phyloP scores from a whole-genome alignment of 2,797 vertebrate species.

The Chelon auratus region DNA sequence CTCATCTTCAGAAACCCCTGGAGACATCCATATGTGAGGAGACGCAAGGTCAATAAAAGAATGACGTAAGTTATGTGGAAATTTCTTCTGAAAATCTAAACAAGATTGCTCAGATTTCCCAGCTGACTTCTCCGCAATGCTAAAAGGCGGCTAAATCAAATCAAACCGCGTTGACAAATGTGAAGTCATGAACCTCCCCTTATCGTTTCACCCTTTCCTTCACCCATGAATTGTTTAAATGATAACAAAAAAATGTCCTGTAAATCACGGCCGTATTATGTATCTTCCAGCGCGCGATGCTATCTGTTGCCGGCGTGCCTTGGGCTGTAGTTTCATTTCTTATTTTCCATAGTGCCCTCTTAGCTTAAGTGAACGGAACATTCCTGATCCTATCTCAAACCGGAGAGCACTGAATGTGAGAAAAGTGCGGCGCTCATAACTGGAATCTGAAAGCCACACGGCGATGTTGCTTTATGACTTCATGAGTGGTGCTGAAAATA shows the following conservation, averaged over 20 bases:
- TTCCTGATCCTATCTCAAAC: background rate
- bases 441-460: slow-evolving; percentile 32
- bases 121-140: background rate
- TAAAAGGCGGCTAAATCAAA: slow-evolving; percentile 12
- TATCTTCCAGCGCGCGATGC: background rate
- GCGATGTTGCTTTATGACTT: slow-evolving; percentile 35
- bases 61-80: slow-evolving; percentile 24
- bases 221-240: background rate
- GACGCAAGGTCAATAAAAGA: slow-evolving; percentile 42
- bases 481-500: slow-evolving; percentile 60
- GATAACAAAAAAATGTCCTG: background rate
- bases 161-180: slow-evolving; percentile 23
- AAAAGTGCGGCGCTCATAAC: slow-evolving; percentile 30
- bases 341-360: background rate
- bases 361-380: background rate
- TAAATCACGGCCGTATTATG: background rate
- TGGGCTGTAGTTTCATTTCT: background rate
- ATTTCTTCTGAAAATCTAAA: slow-evolving; percentile 24
- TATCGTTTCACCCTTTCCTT: background rate
- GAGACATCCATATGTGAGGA: slow-evolving; percentile 33
- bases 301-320: background rate
- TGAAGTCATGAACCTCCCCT: slow-evolving; percentile 4
- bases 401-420: slow-evolving; percentile 3
- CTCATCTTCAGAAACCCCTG: slow-evolving; percentile 31
- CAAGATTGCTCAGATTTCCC: slow-evolving; percentile 12